Base-by-base conservation (phyloP, 2,888 invertebrate genomes). In the Thymelicus lineola region DNA sequence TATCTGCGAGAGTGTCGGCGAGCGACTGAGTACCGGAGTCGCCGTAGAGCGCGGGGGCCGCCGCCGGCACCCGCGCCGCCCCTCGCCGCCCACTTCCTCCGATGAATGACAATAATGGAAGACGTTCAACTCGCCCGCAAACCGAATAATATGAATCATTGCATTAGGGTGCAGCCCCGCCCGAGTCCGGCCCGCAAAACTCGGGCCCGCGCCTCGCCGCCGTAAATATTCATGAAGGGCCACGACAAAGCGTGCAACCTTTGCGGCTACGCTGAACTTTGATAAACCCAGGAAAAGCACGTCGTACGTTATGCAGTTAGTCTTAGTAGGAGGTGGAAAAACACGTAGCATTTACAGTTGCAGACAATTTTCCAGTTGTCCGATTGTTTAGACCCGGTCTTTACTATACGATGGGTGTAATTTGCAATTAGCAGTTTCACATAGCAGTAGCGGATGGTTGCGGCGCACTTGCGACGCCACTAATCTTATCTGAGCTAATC, bases 71-170 rank as follows among this genome's bases (percentile, higher is more conserved):
- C 89, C 89, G 88, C 90, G 85, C 90, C 89, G 86, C 88, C 90
- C 90, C 90, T 82, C 90, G 82, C 90, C 94, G 91, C 89, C 93
- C 93, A 90, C 92, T 93, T 90, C 91, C 93, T 89, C 91, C 90
- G 91, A 93, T 93, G 92, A 93, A 93, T 93, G 92, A 92, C 93
- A 93, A 92, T 92, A 93, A 93, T 93, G 92, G 91, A 93, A 93
- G 93, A 93, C 93, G 93, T 93, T 93, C 93, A 93, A 93, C 93
- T 93, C 92, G 92, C 89, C 90, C 91, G 92, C 92, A 92, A 92
- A 90, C 92, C 91, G 91, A 92, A 90, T 91, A 91, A 92, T 91
- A 91, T 92, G 93, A 93, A 93, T 93, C 92, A 93, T 93, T 92
- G 93, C 92, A 92, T 91, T 93, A 91, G 93, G 92, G 92, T 93